A percentile compares a stretch with the other conserved stretches of the same genome.
phyloP scores from a whole-genome alignment of 2,888 invertebrate genomes.

The Drosophila leonis region DNA sequence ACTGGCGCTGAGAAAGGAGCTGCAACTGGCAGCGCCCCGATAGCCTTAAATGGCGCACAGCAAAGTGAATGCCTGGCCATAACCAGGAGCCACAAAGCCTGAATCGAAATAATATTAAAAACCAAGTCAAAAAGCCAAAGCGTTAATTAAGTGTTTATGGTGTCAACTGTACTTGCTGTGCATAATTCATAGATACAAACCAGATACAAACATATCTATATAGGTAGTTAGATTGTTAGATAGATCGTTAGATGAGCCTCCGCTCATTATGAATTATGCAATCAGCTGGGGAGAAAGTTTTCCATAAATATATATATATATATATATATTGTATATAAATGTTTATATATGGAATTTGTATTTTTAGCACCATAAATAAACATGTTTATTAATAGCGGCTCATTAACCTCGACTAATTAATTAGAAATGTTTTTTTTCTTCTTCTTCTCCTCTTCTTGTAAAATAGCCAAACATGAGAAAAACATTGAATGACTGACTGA shows the following conservation, averaged over 20 bases:
- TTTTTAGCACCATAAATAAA: conserved; percentile 75
- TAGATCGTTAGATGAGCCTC: conserved; percentile 14
- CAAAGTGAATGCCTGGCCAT: conserved; percentile 69
- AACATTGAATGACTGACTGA: conserved; percentile 39
- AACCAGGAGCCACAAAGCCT: conserved; percentile 36
- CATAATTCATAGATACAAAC: conserved; percentile 60
- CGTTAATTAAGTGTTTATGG: conserved; percentile 75
- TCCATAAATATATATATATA: conserved; percentile 1
- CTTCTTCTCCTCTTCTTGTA: conserved; percentile 5
- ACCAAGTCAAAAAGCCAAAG: conserved; percentile 12
- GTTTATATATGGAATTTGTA: conserved; percentile 28
- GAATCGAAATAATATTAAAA: neutral
- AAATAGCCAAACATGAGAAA: conserved; percentile 23
- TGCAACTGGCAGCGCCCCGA: conserved; percentile 52
- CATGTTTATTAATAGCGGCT: conserved; percentile 74
- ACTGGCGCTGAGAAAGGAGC: conserved; percentile 23
- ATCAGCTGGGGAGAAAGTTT: conserved; percentile 66
- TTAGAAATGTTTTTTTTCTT: conserved; percentile 63
- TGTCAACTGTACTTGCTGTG: conserved; percentile 60
- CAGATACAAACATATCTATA: neutral
- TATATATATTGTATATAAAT: neutral
- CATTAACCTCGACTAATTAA: conserved; percentile 79
- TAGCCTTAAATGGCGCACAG: conserved; percentile 64
- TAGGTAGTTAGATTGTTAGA: neutral
- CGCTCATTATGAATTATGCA: conserved; percentile 53